Evolutionary conservation across 1,140 invertebrate genomes (phyloP), one percentile per base, ranked within the genome.

Genomic region (Listronotus bonariensis): DNA sequence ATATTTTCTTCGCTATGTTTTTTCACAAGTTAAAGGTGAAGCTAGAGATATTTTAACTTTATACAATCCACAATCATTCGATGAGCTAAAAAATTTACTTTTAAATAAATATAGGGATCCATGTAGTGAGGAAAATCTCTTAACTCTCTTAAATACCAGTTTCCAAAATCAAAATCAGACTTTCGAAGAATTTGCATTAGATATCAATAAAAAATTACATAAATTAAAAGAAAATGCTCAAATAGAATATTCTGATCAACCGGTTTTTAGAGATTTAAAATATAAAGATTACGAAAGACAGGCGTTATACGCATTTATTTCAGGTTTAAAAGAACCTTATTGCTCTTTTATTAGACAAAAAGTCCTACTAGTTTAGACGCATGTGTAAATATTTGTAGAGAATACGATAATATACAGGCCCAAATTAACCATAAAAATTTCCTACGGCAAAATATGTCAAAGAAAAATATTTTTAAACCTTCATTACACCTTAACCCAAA

Each of bases 381-480:
- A 9, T 54, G 32, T 54, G 40, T 54, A 10, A 54, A 36, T 40
- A 38, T 38, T 38, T 54, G 52, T 54, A 54, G 52, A 42, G 31
- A 54, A 36, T 54, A 54, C 17, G 52, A 54, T 40, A 54, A 54
- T 18, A 42, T 54, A 8, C 52, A 38, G 17, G 14, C 36, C 18
- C 52, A 38, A 54, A 54, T 54, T 54, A 54, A 54, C 34, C 38
- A 54, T 42, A 54, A 54, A 54, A 34, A 54, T 14, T 46, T 46
- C n/a, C 10, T 26, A 26, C 20, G 17, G 26, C 51, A 54, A 54
- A 38, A 54, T 14, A 54, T 38, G n/a, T 42, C 52, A 4, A 38
- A 14, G 36, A 53, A 53, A 53, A 34, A 53, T 15, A 38, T 54
- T 17, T 31, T 38, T 46, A 14, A 1, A 18, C 43, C 43, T 18